Evolutionary conservation across 2,888 invertebrate species (phyloP), one percentile per base, ranked within the genome.

Genomic region (Agrochola macilenta): DNA sequence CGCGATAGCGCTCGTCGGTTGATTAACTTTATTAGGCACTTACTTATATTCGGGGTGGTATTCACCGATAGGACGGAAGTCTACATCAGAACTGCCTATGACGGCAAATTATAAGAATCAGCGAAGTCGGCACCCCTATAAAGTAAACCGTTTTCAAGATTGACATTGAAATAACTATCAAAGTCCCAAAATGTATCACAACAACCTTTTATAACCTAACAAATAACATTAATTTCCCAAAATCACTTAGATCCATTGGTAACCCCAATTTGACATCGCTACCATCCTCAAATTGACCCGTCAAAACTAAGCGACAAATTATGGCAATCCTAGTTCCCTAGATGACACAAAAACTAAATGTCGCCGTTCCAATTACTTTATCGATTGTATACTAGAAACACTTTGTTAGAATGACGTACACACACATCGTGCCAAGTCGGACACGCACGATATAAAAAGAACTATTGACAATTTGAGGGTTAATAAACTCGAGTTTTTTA

Each of bases 361-460:
- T 43, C 39, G 72, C 8, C 39, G 26, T 12, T 76, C 68, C 58
- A 82, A 86, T 82, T 61, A 66, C 60, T 58, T 76, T 46, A 79
- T 76, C 69, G 74, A 85, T 83, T 79, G 78, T 84, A n/a, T 58
- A 69, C 61, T 79, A 70, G 49, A 65, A 75, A 69, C 61, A 78
- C 58, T 73, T 60, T 64, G 69, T 70, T 64, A 23, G 35, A 30
- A 54, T 79, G 82, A 80, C 84, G 78, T 71, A 58, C 14, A 17
- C 52, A 2, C 26, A 7, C 30, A 35, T 57, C 61, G 72, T 72
- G 87, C 83, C 84, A 87, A 85, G 49, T 85, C 81, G 84, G 63
- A 65, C 78, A 74, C 26, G 74, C 78, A 74, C n/a, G 73, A 60
- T 82, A 85, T 76, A 78, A 87, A 87, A 84, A 87, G 63, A 85